Conservation (phyloP, 2,797 vertebrate species). For the Serranus cabrilla region DNA sequence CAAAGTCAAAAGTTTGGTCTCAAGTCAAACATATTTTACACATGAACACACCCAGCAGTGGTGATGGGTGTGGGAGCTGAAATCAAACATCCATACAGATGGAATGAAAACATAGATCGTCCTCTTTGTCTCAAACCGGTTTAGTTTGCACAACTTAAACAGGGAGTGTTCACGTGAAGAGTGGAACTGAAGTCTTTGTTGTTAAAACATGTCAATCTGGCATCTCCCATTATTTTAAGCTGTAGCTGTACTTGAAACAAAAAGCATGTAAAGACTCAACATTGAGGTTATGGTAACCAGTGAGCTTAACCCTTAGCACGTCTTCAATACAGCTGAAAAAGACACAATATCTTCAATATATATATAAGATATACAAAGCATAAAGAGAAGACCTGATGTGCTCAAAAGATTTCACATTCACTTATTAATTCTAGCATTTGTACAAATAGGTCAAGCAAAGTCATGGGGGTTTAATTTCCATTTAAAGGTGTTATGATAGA, state of each 20-base stretch:
- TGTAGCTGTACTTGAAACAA: neutral
- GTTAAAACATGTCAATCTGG: neutral
- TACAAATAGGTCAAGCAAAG: neutral
- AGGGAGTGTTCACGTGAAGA: neutral
- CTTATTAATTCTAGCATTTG: neutral
- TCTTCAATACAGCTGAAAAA: too few relatives aligned
- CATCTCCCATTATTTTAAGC: neutral
- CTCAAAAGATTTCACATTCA: neutral
- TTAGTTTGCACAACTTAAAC: neutral
- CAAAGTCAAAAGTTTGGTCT: neutral
- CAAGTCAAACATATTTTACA: neutral
- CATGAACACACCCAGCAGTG: neutral
- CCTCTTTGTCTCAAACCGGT: neutral
- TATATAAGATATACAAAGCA: neutral
- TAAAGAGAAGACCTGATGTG: neutral
- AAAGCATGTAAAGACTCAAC: neutral
- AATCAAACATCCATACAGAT: neutral
- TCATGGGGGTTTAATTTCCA: too few relatives aligned
- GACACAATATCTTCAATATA: neutral
- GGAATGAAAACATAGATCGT: neutral
- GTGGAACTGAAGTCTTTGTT: neutral
- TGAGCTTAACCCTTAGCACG: neutral
- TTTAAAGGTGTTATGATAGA: too few relatives aligned
- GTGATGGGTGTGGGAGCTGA: neutral
- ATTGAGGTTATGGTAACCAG: neutral